These are phyloP conservation scores for Prosopocoilus inquinatus DNA, from an alignment of 2,888 invertebrate genomes.

Conservation along the genomic window DNA sequence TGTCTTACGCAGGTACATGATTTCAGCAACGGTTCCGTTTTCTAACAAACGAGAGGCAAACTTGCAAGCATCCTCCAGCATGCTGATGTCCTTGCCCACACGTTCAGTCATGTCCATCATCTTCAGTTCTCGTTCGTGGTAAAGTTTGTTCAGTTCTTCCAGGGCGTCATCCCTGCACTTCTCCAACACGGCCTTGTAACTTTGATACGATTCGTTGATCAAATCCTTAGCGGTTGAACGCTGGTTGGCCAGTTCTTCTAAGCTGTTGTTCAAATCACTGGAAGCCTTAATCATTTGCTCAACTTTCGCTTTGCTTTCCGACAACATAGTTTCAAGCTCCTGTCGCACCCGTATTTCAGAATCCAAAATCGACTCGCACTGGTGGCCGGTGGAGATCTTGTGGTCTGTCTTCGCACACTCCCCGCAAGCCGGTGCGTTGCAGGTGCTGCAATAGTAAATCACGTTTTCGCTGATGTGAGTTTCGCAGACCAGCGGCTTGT, in stretches of 20 bases:
- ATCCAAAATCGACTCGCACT: slow-evolving; percentile 77
- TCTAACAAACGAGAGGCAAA: slow-evolving; percentile 80
- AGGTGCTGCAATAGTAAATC: slow-evolving; percentile 85
- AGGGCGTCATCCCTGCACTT: slow-evolving; percentile 75
- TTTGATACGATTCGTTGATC: slow-evolving; percentile 77
- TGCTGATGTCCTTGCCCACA: slow-evolving; percentile 79
- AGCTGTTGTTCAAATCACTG: slow-evolving; percentile 70
- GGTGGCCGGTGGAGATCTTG: slow-evolving; percentile 75
- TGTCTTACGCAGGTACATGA: slow-evolving; percentile 77
- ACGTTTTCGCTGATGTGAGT: slow-evolving; percentile 80
- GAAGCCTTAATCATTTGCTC: slow-evolving; percentile 75
- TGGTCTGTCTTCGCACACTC: slow-evolving; percentile 84
- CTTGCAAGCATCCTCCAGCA: slow-evolving; percentile 82
- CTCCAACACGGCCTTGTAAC: slow-evolving; percentile 79
- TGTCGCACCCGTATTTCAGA: slow-evolving; percentile 73
- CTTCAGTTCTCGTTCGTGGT: slow-evolving; percentile 81
- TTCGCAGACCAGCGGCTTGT: slow-evolving; percentile 84
- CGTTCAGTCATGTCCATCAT: slow-evolving; percentile 80
- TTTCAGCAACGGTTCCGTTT: slow-evolving; percentile 81
- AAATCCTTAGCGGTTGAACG: slow-evolving; percentile 81
- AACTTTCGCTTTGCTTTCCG: slow-evolving; percentile 74
- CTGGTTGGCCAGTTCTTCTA: slow-evolving; percentile 84
- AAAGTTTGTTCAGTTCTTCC: slow-evolving; percentile 70
- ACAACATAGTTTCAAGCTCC: slow-evolving; percentile 71
- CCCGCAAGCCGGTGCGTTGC: slow-evolving; percentile 82